phyloP scores from a whole-genome alignment of 2,113 vertebrate species.

The Seriola dumerili region DNA sequence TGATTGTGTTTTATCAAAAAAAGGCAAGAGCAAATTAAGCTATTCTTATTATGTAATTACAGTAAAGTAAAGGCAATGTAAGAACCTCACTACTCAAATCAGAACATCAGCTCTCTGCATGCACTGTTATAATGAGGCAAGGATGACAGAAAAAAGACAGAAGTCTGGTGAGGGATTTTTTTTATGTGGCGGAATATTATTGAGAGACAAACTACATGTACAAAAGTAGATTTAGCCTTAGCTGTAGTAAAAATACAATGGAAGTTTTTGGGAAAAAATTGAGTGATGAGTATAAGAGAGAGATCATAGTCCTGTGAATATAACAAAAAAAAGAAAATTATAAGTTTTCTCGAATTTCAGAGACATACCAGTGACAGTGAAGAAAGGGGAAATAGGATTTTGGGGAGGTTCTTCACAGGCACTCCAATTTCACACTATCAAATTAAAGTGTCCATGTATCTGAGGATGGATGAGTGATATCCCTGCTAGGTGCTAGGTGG shows the following conservation, averaged over 20 bases:
- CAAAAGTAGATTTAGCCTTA: constrained; percentile 4
- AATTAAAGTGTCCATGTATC: constrained; percentile 77
- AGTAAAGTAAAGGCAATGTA: neutral
- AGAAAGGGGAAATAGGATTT: constrained; percentile 68
- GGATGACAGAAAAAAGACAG: neutral
- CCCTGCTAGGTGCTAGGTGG: constrained; percentile 73
- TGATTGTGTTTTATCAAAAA: constrained; percentile 22
- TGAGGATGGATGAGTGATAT: constrained; percentile 78
- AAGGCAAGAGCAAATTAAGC: neutral
- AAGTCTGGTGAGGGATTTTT: constrained; percentile 1
- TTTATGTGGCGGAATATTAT: neutral
- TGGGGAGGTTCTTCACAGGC: constrained; percentile 66
- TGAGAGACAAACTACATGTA: constrained; percentile 15
- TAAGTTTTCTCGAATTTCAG: constrained; percentile 48
- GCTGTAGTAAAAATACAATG: neutral
- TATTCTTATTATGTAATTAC: constrained; percentile 19
- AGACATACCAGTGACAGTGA: constrained; percentile 52
- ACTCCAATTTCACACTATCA: constrained; percentile 78
- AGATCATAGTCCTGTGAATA: constrained; percentile 47
- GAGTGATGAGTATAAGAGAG: constrained; percentile 17
- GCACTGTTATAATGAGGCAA: constrained; percentile 13
- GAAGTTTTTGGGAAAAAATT: constrained; percentile 1
- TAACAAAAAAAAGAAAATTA: constrained; percentile 52
- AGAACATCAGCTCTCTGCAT: neutral
- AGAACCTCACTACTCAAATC: neutral